These are phyloP conservation scores for Crypturellus undulatus DNA, from an alignment of 2,113 vertebrate species.

Conservation along the genomic window DNA sequence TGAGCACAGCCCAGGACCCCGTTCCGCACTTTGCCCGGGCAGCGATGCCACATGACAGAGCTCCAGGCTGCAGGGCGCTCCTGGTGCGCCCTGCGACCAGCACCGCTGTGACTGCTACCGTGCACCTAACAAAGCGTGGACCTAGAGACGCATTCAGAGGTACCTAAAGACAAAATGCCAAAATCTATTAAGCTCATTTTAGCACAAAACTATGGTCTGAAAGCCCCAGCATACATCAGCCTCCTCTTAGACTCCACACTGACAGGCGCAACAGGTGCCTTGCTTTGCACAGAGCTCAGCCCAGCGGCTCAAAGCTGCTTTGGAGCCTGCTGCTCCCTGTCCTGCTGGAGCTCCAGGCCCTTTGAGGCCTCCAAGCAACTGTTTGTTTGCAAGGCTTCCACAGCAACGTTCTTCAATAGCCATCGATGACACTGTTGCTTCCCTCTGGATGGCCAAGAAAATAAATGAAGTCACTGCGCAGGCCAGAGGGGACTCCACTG, in stretches of 20 bases:
- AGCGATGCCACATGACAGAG: too few relatives aligned
- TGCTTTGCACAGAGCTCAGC: not conserved
- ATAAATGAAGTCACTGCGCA: not conserved
- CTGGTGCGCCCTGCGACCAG: not conserved
- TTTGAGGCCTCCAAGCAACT: not conserved
- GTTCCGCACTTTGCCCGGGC: not conserved
- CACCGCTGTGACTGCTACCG: not conserved
- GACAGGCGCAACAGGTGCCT: accelerated
- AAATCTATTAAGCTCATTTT: not conserved
- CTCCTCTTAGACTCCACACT: not conserved
- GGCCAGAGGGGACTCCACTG: not conserved
- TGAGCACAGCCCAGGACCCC: not conserved
- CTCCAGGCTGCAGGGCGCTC: not conserved
- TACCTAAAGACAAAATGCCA: not conserved
- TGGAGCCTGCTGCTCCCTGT: not conserved
- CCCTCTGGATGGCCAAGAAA: not conserved
- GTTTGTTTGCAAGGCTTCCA: not conserved
- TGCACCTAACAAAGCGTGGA: not conserved
- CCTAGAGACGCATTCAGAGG: not conserved
- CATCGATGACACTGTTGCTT: not conserved
- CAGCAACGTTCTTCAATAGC: not conserved
- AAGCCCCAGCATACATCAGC: not conserved
- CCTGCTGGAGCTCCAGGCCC: not conserved
- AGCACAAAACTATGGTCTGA: not conserved
- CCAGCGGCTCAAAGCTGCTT: accelerated